phyloP scores from a whole-genome alignment of 1,140 invertebrate species.

The Coptotermes formosanus region DNA sequence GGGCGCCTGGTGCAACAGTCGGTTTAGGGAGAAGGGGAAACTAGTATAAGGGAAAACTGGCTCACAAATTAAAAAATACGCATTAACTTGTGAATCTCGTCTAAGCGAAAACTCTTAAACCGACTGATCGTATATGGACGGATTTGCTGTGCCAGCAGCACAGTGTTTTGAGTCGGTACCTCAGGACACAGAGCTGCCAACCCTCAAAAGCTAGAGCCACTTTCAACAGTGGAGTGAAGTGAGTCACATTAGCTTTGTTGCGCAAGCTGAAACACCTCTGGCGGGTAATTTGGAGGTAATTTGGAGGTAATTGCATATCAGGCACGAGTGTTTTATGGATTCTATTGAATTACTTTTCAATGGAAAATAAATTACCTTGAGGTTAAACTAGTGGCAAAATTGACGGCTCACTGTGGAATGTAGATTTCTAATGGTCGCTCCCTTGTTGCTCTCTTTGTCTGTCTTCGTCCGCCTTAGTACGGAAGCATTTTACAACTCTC shows the following conservation, averaged over 20 bases:
- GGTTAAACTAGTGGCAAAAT: slow-evolving; percentile 8
- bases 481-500: neutral
- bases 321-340: neutral
- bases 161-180: no score
- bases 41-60: no score
- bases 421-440: neutral
- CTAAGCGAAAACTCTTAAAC: no score
- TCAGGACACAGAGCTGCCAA: no score
- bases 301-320: neutral
- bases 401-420: neutral
- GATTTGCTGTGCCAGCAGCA: no score
- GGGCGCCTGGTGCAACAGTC: no score
- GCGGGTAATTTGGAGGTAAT: neutral
- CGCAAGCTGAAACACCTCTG: neutral
- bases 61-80: no score
- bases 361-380: neutral
- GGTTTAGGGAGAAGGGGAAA: no score
- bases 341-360: neutral
- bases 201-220: no score
- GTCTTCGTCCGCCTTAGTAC: neutral
- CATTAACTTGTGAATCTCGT: no score
- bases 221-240: no score
- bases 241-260: neutral
- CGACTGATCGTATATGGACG: no score
- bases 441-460: neutral